Conservation (phyloP, 1,140 invertebrate species). For the Atta texana region DNA sequence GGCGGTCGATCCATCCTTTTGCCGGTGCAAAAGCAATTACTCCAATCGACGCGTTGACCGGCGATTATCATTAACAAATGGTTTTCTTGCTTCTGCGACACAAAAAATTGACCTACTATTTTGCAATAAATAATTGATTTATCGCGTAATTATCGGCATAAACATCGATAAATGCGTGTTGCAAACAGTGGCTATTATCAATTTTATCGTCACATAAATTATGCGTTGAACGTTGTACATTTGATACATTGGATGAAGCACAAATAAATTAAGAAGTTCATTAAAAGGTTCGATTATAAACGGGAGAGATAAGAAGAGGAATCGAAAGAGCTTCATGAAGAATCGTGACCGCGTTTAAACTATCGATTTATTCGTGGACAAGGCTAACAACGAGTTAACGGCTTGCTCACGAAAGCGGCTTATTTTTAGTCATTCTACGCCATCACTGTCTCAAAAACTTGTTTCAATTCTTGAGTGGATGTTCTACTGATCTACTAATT, state of each 20-base stretch:
- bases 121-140: conserved; percentile 35
- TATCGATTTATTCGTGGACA: conserved; percentile 12
- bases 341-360: conserved; percentile 32
- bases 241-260: conserved; percentile 42
- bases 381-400: conserved; percentile 33
- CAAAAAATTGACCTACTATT: conserved; percentile 32
- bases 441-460: conserved; percentile 44
- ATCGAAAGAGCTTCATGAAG: conserved; percentile 17
- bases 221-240: conserved; percentile 34
- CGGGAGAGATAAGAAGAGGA: conserved; percentile 14
- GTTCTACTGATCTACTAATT: not conserved
- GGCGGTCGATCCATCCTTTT: conserved; percentile 28
- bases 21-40: conserved; percentile 28
- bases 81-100: not conserved
- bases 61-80: conserved; percentile 16
- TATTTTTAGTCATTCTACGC: conserved; percentile 18
- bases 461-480: conserved; percentile 16
- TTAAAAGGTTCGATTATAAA: conserved; percentile 13
- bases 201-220: conserved; percentile 48
- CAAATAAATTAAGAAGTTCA: conserved; percentile 30
- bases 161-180: conserved; percentile 10
- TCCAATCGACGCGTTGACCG: conserved; percentile 37
- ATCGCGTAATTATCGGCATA: conserved; percentile 12
- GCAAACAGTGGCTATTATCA: conserved; percentile 17
- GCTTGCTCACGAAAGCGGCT: conserved; percentile 17